phyloP scores from a whole-genome alignment of 2,888 invertebrate genomes.

The Litoditis marina region DNA sequence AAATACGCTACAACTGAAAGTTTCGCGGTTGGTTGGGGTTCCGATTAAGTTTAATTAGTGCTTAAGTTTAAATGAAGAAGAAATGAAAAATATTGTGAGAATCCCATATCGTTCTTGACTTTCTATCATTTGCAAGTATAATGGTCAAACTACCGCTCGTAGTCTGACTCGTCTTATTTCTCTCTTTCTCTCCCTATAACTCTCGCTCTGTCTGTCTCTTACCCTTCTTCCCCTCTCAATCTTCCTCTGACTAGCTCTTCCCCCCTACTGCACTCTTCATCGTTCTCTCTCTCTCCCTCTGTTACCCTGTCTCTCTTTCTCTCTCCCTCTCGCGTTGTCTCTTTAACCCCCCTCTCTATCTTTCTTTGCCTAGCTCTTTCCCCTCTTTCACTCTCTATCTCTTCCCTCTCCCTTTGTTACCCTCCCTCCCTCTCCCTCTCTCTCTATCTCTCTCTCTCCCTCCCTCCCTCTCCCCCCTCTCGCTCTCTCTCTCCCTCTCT shows the following conservation, averaged over 20 bases:
- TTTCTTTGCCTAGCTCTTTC: no score
- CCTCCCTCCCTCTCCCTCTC: slow-evolving; percentile 5
- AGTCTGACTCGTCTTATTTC: neutral
- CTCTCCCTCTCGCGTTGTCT: neutral
- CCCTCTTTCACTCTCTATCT: neutral
- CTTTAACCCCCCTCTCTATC: neutral
- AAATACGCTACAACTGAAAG: no score
- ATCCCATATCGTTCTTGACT: no score
- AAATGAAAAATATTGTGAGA: no score
- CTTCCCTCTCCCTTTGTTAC: neutral
- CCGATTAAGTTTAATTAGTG: no score
- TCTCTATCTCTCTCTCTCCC: neutral
- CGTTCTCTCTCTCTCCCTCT: slow-evolving; percentile 1
- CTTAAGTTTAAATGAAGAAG: no score
- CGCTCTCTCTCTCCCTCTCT: slow-evolving; percentile 1
- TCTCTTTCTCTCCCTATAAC: neutral
- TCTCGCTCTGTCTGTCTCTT: neutral
- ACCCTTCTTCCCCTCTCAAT: neutral
- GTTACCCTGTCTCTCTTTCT: neutral
- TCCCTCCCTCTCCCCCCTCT: slow-evolving; percentile 4
- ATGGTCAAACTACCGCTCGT: no score
- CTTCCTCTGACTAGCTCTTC: slow-evolving; percentile 3
- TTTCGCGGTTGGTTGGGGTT: no score
- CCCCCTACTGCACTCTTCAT: neutral
- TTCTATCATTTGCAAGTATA: no score